These are phyloP conservation scores for Labeo calbasu DNA, from an alignment of 2,797 vertebrate genomes.

Conservation along the genomic window DNA sequence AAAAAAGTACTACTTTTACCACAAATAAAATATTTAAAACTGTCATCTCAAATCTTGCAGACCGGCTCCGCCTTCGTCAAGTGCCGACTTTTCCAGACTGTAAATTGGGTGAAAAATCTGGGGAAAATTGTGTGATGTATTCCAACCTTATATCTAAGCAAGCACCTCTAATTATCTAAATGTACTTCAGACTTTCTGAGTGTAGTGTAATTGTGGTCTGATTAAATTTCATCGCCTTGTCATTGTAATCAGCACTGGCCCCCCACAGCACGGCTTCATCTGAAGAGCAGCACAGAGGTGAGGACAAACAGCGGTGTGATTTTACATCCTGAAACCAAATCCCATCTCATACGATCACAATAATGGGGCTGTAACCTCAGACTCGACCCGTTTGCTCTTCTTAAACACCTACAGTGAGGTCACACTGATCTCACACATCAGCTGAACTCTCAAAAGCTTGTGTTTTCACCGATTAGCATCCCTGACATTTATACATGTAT, in stretches of 20 bases:
- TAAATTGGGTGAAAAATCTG: not conserved
- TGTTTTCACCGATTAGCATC: not conserved
- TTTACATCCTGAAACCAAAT: conserved; percentile 74
- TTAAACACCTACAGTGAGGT: not conserved
- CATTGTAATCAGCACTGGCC: conserved; percentile 65
- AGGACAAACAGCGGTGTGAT: conserved; percentile 55
- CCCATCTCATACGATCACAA: conserved; percentile 56
- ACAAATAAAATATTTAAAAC: not conserved
- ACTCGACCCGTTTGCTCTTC: conserved; percentile 11
- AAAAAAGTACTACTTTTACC: no score
- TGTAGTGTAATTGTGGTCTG: not conserved
- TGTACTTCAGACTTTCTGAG: not conserved
- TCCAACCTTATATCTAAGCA: not conserved
- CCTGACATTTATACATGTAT: no score
- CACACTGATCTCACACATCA: not conserved
- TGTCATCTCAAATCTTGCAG: not conserved
- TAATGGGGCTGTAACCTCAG: conserved; percentile 61
- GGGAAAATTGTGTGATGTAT: not conserved
- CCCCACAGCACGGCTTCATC: conserved; percentile 76
- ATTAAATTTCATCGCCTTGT: conserved; percentile 64
- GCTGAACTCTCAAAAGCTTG: not conserved
- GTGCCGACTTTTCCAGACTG: no score
- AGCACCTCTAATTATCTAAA: not conserved
- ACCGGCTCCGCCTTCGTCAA: not conserved
- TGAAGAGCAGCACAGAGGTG: not conserved